Percentiles rank a stretch among this genome's conserved stretches.
Conservation (phyloP, 2,888 invertebrate species). For the Athalia cordata region DNA sequence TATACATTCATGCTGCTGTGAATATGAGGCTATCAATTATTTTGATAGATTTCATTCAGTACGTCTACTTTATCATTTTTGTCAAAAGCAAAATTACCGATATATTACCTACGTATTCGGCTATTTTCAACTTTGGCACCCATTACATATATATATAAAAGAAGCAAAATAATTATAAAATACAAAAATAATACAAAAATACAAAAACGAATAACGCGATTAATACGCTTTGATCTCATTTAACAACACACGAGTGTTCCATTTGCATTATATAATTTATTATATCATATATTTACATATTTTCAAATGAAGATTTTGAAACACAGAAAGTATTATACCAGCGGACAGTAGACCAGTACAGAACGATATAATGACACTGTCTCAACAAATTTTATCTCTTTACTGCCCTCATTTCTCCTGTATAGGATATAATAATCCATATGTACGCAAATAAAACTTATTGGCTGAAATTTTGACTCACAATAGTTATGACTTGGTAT, state of each 20-base stretch:
- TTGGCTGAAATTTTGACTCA: too few relatives aligned
- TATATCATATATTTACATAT: conserved; percentile 33
- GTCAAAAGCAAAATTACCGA: conserved; percentile 14
- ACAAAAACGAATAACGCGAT: background rate
- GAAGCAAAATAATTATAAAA: too few relatives aligned
- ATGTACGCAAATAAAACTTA: too few relatives aligned
- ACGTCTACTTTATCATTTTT: background rate
- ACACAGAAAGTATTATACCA: conserved; percentile 11
- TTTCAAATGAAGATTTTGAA: conserved; percentile 15
- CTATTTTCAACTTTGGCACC: conserved; percentile 24
- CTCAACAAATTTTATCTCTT: background rate
- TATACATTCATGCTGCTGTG: conserved; percentile 22
- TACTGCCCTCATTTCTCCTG: too few relatives aligned
- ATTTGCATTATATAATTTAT: conserved; percentile 26
- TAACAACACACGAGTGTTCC: conserved; percentile 27
- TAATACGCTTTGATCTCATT: conserved; percentile 33
- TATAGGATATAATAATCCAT: too few relatives aligned
- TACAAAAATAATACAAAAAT: too few relatives aligned
- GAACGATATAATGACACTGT: background rate
- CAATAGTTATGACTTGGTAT: too few relatives aligned
- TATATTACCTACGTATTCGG: background rate
- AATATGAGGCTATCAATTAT: conserved; percentile 7
- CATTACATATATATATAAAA: background rate
- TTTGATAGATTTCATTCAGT: conserved; percentile 13
- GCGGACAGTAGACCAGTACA: conserved; percentile 23